Conservation (phyloP, 2,888 invertebrate genomes). For the Nomada ruficornis region DNA sequence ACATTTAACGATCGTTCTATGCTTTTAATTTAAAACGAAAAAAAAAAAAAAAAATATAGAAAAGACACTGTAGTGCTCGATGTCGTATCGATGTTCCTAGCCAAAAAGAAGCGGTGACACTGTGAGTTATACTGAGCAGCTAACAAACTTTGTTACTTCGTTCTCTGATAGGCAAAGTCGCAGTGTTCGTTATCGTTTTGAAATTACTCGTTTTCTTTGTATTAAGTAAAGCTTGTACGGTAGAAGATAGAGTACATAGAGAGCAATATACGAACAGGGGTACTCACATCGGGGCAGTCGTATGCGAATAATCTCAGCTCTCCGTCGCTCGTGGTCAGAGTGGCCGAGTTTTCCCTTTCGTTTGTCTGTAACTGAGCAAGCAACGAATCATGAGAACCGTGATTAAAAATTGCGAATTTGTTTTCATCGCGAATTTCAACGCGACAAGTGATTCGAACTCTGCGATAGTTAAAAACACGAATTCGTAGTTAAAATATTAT, state of each 20-base stretch:
- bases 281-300: slow-evolving; percentile 83
- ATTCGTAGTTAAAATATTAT: neutral
- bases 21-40: slow-evolving; percentile 8
- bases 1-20: slow-evolving; percentile 43
- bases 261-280: slow-evolving; percentile 59
- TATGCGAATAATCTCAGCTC: slow-evolving; percentile 83
- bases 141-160: slow-evolving; percentile 36
- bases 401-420: too few relatives aligned
- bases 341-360: slow-evolving; percentile 83
- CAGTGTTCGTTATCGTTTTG: slow-evolving; percentile 31
- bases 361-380: slow-evolving; percentile 81
- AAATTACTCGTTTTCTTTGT: slow-evolving; percentile 25
- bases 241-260: slow-evolving; percentile 37
- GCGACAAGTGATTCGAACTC: too few relatives aligned
- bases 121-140: slow-evolving; percentile 34
- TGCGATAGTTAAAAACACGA: too few relatives aligned
- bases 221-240: slow-evolving; percentile 49
- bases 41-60: neutral
- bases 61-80: slow-evolving; percentile 7
- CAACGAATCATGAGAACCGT: neutral
- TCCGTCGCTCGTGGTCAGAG: slow-evolving; percentile 82
- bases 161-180: slow-evolving; percentile 6
- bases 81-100: slow-evolving; percentile 28
- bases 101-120: slow-evolving; percentile 34
- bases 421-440: too few relatives aligned